Evolutionary conservation across 2,888 invertebrate species (phyloP), one percentile per base, ranked within the genome.

Genomic region (Incurvaria masculella): DNA sequence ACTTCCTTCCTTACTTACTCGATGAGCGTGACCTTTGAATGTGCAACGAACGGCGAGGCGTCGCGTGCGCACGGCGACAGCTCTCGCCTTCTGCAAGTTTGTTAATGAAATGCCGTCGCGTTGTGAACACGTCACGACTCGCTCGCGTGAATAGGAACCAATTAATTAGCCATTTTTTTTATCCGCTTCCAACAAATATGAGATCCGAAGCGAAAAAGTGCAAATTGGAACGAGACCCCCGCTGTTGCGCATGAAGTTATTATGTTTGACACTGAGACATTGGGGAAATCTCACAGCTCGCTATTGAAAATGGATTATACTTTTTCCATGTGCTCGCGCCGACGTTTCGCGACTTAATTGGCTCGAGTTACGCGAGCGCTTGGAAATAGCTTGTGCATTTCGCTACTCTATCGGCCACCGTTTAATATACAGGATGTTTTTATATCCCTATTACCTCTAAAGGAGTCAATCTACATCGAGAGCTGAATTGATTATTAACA

Each of bases 91-190:
- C 14, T 33, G 33, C 33, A 33, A 33, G 33, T 33, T 33, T 33
- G 33, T 33, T 33, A 33, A 33, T 33, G 33, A 33, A 33, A 33
- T 33, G 14, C 33, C 42, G 38, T 45, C 38, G 43, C 39, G 45
- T 38, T 42, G 60, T 57, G 55, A 57, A 59, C 62, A 56, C 61
- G 65, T 63, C 64, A 66, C 53, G 50, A 48, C 49, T 59, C 53
- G 59, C 53, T 63, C 55, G 61, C 62, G 64, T 64, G 62, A 64
- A 63, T 62, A 63, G 62, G 59, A 63, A 59, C 63, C 60, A 61
- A 64, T 65, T 67, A 68, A 68, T 69, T 64, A 65, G 59, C 57
- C 51, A 57, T 57, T 61, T 59, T 61, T 57, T 54, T 54, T 51
- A 44, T 41, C 53, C 47, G 51, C 54, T 56, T 55, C 55, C 56